phyloP scores from a whole-genome alignment of 2,888 invertebrate species.

The Chorisops tibialis region DNA sequence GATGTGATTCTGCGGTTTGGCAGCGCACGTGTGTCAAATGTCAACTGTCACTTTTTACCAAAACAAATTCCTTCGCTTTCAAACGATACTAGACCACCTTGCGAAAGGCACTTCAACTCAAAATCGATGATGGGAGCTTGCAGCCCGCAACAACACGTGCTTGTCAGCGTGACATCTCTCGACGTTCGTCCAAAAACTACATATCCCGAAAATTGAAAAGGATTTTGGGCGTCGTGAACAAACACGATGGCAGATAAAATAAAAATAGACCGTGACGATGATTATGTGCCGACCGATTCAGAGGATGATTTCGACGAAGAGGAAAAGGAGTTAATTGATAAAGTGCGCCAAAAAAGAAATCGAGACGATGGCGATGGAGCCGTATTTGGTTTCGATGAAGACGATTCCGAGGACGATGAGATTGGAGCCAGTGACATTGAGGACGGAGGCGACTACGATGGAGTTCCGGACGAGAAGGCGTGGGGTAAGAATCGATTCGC shows the following conservation, averaged over 20 bases:
- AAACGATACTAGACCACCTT: neutral
- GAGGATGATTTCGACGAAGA: conserved; percentile 68
- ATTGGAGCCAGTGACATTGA: conserved; percentile 69
- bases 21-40: no score
- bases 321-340: conserved; percentile 62
- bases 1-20: neutral
- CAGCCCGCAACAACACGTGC: neutral
- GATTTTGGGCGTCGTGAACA: neutral
- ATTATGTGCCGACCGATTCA: conserved; percentile 66
- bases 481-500: conserved; percentile 81
- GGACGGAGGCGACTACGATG: conserved; percentile 63
- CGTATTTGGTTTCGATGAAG: conserved; percentile 36
- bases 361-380: conserved; percentile 54
- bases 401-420: conserved; percentile 61
- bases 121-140: neutral
- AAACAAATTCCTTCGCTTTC: neutral
- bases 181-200: neutral
- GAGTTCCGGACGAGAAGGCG: conserved; percentile 75
- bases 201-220: neutral
- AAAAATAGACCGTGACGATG: conserved; percentile 48
- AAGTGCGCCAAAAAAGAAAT: conserved; percentile 57
- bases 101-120: neutral
- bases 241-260: conserved; percentile 41
- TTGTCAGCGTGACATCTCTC: neutral
- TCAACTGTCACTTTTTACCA: no score